Percentiles rank a stretch among this genome's conserved stretches.
These are phyloP conservation scores for Borostomias antarcticus DNA, from an alignment of 2,797 vertebrate genomes.

Conservation along the genomic window DNA sequence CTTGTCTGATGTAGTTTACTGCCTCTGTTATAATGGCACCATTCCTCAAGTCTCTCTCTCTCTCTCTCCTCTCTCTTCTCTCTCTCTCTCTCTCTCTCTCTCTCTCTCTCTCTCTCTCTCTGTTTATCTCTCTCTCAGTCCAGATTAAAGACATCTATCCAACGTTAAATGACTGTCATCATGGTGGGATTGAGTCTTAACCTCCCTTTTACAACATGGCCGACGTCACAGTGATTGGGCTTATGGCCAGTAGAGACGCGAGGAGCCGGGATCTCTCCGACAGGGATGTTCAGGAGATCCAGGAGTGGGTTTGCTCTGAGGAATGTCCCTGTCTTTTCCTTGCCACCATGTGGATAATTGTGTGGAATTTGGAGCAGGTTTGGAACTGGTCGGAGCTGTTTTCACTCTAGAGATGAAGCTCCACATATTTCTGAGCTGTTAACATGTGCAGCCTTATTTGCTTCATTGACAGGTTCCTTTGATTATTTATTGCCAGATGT, in stretches of 20 bases:
- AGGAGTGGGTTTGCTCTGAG: slow-evolving; percentile 12
- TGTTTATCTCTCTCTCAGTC: neutral
- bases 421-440: slow-evolving; percentile 1
- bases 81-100: neutral
- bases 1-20: slow-evolving; percentile 9
- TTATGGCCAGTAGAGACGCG: too few species aligned
- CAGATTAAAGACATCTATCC: slow-evolving; percentile 14
- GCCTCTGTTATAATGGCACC: slow-evolving; percentile 9
- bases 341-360: neutral
- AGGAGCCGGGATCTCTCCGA: neutral
- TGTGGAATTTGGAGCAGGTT: slow-evolving; percentile 17
- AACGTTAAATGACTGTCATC: neutral
- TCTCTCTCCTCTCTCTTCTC: neutral
- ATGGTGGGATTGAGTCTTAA: neutral
- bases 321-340: neutral
- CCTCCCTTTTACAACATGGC: neutral
- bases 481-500: slow-evolving; percentile 29
- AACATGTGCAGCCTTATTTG: slow-evolving; percentile 1
- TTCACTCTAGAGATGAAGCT: neutral
- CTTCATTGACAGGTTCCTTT: slow-evolving; percentile 8
- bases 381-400: neutral
- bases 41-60: neutral
- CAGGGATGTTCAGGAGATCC: neutral
- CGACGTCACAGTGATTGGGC: neutral
- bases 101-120: neutral